Percentiles rank a stretch among this genome's conserved stretches.
These are phyloP conservation scores for Psylliodes chrysocephalus DNA, from an alignment of 2,888 invertebrate species.

Conservation along the genomic window DNA sequence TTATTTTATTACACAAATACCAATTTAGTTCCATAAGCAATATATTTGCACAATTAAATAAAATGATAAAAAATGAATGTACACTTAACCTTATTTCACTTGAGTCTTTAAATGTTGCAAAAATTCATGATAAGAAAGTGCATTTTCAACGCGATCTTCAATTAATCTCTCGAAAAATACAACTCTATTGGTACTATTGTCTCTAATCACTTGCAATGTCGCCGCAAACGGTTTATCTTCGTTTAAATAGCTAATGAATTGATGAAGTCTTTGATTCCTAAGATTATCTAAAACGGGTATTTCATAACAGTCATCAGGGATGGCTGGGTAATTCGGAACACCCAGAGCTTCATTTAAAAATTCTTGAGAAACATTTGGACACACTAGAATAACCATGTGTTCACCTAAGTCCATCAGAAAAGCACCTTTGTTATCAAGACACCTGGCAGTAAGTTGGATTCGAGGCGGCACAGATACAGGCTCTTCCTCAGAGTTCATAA, in stretches of 20 bases:
- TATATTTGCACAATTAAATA: conserved; percentile 52
- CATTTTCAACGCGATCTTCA: conserved; percentile 94
- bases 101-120: conserved; percentile 92
- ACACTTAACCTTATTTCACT: conserved; percentile 74
- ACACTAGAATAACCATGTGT: conserved; percentile 83
- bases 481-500: conserved; percentile 58
- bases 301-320: conserved; percentile 81
- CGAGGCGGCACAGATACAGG: conserved; percentile 76
- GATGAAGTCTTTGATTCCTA: conserved; percentile 79
- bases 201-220: conserved; percentile 85
- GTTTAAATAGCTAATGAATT: conserved; percentile 85
- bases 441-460: conserved; percentile 86
- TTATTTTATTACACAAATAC: conserved; percentile 28
- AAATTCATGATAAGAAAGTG: conserved; percentile 97
- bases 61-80: conserved; percentile 31
- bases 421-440: conserved; percentile 85
- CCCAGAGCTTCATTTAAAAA: conserved; percentile 84
- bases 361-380: conserved; percentile 78
- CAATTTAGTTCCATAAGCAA: conserved; percentile 46
- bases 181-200: conserved; percentile 86
- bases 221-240: conserved; percentile 85
- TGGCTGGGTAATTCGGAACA: conserved; percentile 75
- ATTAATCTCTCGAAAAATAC: conserved; percentile 89
- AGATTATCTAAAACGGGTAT: conserved; percentile 82
- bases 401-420: conserved; percentile 92